Evolutionary conservation across 2,113 vertebrate species (phyloP), one percentile per base, ranked within the genome.

Genomic region (Litocranius walleri): DNA sequence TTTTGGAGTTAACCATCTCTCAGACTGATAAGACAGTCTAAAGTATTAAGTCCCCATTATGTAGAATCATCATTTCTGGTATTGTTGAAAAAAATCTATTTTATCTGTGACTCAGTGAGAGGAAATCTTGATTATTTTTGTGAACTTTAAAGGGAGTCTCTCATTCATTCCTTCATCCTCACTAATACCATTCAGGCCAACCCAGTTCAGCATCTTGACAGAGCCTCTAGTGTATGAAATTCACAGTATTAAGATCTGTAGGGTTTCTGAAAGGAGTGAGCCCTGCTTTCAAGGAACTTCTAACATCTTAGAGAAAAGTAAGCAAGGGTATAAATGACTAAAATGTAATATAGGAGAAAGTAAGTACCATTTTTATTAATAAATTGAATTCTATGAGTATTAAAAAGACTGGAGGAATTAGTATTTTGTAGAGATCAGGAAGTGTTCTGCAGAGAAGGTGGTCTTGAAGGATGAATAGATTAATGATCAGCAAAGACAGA

Each of bases 121-220:
- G 45, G 57, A 95, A 90, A 62, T 85, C 43, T 92, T 94, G 50
- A 86, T 77, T 27, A 61, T 80, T 96, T 96, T 93, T 12, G 50
- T 25, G 21, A 61, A 84, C 62, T 90, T 94, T 77, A 88, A 83
- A 84, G 45, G 21, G 27, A 50, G 12, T 90, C 16, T 95, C 29
- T 54, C 27, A 92, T 87, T 93, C 25, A 62, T 93, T 87, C 17
- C 23, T 88, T 94, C 19, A 84, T 90, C 21, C 15, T 92, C 56
- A 50, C 25, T 50, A 74, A 80, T 71, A 83, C 15, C 30, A 33
- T 45, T 77, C 11, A 59, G 15, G 45, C 29, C n/a, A 88, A 40
- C 16, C 67, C 25, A 52, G 3, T 88, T 89, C n/a, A 81, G 29
- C 4, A 93, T 27, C 3, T 13, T 48, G 57, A 33, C 8, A 8